These are phyloP conservation scores for Dicrurus megarhynchus DNA, from an alignment of 2,113 vertebrate species.

Conservation along the genomic window DNA sequence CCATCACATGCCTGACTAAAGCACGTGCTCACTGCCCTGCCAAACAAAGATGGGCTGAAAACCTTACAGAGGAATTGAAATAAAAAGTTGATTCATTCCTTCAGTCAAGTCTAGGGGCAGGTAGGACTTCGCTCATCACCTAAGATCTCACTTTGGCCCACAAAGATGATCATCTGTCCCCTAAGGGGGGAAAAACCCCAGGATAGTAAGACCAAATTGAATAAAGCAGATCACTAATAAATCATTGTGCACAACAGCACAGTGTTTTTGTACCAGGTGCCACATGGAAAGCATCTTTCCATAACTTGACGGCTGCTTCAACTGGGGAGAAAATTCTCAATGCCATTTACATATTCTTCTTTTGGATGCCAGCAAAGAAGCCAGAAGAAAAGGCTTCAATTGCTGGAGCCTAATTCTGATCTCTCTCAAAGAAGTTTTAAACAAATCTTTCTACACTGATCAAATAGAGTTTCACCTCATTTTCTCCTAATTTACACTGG, in stretches of 20 bases:
- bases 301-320: not conserved
- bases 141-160: not conserved
- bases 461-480: slow-evolving; percentile 55
- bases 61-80: not conserved
- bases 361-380: not conserved
- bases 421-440: slow-evolving; percentile 43
- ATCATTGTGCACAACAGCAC: not conserved
- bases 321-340: slow-evolving; percentile 40
- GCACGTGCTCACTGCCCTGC: not conserved
- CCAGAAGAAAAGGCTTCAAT: slow-evolving; percentile 15
- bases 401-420: slow-evolving; percentile 30
- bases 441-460: slow-evolving; percentile 46
- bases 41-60: not conserved
- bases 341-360: slow-evolving; percentile 20
- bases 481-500: slow-evolving; percentile 65
- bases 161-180: not conserved
- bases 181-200: not conserved
- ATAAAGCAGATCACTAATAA: not conserved
- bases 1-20: not conserved
- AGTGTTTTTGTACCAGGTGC: not conserved
- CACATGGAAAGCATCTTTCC: not conserved
- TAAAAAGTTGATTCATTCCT: not conserved
- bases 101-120: not conserved
- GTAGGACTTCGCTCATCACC: not conserved
- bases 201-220: not conserved